Evolutionary conservation across 2,888 invertebrate species (phyloP), one percentile per base, ranked within the genome.

Genomic region (Oegoconia quadripuncta): DNA sequence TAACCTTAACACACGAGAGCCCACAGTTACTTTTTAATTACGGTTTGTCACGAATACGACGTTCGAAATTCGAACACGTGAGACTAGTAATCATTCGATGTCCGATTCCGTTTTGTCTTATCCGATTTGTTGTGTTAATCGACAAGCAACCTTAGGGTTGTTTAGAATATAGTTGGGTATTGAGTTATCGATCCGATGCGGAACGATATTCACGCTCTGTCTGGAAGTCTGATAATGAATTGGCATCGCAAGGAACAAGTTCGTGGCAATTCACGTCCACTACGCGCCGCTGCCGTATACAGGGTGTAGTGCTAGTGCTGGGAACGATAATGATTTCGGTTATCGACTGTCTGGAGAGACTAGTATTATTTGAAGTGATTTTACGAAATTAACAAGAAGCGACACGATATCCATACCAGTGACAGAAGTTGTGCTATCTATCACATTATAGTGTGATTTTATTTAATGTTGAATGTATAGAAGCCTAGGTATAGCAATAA

Each of bases 61-160:
- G 68, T 82, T 82, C 63, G 62, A 65, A 57, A 62, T 58, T 62
- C 67, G 55, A 74, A 69, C 71, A 65, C 55, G 65, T 64, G 65
- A 72, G 76, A 71, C 79, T 80, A 78, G 84, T 86, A 86, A 86
- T 87, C 87, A 86, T 77, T 82, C 74, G 75, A 72, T 72, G 74
- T 76, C 70, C 67, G 74, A 69, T 75, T 76, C 80, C 74, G 77
- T 70, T 73, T 69, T 57, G 82, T 64, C 76, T 71, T 84, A 84
- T 74, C 73, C 59, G 54, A 55, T 55, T 41, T 30, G 39, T 26
- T 28, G 16, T 14, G 31, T 8, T 50, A 55, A 41, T 41, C 45
- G 25, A 75, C 52, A 59, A 36, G 54, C 38, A 37, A 63, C 70
- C 48, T 53, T 79, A 66, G 43, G 0, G 0, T 1, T 0, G 1